Evolutionary conservation across 2,888 invertebrate species (phyloP), one percentile per base, ranked within the genome.

Genomic region (Drosophila infuscata): DNA sequence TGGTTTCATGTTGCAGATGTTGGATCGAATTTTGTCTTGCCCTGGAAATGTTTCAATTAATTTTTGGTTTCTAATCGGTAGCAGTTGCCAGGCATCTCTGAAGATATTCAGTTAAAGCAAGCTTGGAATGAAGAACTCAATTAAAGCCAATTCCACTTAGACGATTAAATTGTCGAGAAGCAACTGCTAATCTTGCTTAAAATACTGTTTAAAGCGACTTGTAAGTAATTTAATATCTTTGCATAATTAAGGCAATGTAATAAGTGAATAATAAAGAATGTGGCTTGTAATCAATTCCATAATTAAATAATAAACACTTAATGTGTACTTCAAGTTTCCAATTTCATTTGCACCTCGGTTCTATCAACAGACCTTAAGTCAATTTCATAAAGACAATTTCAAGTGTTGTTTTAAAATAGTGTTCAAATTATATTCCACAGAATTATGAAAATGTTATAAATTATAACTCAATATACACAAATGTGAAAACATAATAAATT

Each of bases 11-110:
- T 52, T 65, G 54, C 62, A 59, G 41, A 8, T 43, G 29, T 15
- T 33, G 29, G n/a, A 30, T 43, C 17, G 54, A 73, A 53, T 38
- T 53, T 35, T 73, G 74, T 36, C 41, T 51, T 29, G 57, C 57
- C 35, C n/a, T 49, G 46, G 38, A 70, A 48, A 69, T 52, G 36
- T 61, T 59, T 67, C 83, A 83, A 83, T 76, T 82, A 79, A 65
- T 84, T 68, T 66, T 70, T 66, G 54, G 49, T 25, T 73, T 33
- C 64, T 83, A 83, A 81, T 83, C 83, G 83, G 29, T 58, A 49
- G 53, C 52, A 67, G 62, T 73, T 70, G 54, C 68, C 25, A 52
- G 12, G 30, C 48, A 54, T 59, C 46, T 58, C 12, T n/a, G 30
- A 32, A 29, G n/a, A 38, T 38, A 25, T 17, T 8, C 15, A 15